Conservation (phyloP, 2,797 vertebrate genomes). For the Adelosebastes latens region DNA sequence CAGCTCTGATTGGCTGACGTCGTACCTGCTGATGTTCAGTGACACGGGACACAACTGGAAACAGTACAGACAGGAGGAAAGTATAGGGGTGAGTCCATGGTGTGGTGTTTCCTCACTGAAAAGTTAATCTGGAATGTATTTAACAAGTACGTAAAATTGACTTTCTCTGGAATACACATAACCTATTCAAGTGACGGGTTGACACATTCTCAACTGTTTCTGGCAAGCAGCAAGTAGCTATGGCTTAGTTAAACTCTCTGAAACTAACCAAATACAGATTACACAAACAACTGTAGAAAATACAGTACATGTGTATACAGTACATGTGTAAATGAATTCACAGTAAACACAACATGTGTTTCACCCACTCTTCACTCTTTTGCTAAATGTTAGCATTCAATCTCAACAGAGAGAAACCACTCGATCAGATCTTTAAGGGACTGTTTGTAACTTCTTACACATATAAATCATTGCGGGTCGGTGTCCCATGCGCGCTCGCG, state of each 20-base stretch:
- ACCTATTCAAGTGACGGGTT: neutral
- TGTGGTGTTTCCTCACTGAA: neutral
- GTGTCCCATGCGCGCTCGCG: no score
- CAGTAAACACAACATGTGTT: neutral
- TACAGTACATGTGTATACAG: neutral
- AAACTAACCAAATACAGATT: neutral
- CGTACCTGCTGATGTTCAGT: constrained; percentile 91
- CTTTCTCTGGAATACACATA: neutral
- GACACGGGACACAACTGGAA: constrained; percentile 94
- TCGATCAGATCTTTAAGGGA: neutral
- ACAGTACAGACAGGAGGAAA: constrained; percentile 89
- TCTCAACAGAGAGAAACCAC: neutral
- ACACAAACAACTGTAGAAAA: neutral
- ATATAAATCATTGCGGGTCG: no score
- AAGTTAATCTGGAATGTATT: neutral
- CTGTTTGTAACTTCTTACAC: no score
- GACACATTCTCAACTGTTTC: neutral
- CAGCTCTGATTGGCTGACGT: constrained; percentile 93
- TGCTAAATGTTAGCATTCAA: neutral
- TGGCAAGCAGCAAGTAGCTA: neutral
- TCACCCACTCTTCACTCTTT: neutral
- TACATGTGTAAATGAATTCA: neutral
- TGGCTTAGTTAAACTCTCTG: neutral
- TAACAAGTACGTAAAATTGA: neutral
- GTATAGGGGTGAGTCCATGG: constrained; percentile 77